phyloP scores from a whole-genome alignment of 2,888 invertebrate genomes.

The Aspidiotus rigidus region DNA sequence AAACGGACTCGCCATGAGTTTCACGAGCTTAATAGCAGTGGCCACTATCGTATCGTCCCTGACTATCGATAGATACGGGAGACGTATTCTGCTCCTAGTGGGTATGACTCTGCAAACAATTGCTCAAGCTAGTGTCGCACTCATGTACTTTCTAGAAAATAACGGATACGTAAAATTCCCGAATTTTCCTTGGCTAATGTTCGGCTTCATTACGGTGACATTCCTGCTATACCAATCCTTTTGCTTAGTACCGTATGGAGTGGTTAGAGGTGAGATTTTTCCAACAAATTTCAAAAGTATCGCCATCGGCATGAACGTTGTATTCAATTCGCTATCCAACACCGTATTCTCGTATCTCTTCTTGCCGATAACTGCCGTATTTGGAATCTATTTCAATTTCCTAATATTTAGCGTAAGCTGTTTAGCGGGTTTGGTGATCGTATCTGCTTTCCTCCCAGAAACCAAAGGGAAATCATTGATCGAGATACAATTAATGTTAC shows the following conservation, averaged over 20 bases:
- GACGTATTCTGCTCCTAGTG: neutral
- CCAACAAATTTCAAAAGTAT: neutral
- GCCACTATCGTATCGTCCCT: neutral
- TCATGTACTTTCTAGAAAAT: neutral
- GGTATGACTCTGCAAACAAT: neutral
- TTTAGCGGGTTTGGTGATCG: neutral
- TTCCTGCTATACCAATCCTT: neutral
- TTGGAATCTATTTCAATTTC: neutral
- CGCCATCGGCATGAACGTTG: neutral
- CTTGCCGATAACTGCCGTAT: neutral
- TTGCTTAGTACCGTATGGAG: neutral
- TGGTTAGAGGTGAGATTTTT: neutral
- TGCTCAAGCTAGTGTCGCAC: neutral
- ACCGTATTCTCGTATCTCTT: neutral
- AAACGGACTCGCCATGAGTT: neutral
- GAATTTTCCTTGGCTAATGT: neutral
- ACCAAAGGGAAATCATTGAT: neutral
- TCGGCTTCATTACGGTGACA: neutral
- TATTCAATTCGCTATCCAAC: neutral
- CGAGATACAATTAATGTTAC: neutral
- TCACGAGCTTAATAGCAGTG: neutral
- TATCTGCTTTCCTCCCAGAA: neutral
- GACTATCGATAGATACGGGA: neutral
- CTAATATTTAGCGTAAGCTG: neutral
- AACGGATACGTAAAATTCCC: neutral